Percentiles rank a stretch among this genome's conserved stretches.
These are phyloP conservation scores for Coregonus suidteri DNA, from an alignment of 2,797 vertebrate genomes.

Conservation along the genomic window DNA sequence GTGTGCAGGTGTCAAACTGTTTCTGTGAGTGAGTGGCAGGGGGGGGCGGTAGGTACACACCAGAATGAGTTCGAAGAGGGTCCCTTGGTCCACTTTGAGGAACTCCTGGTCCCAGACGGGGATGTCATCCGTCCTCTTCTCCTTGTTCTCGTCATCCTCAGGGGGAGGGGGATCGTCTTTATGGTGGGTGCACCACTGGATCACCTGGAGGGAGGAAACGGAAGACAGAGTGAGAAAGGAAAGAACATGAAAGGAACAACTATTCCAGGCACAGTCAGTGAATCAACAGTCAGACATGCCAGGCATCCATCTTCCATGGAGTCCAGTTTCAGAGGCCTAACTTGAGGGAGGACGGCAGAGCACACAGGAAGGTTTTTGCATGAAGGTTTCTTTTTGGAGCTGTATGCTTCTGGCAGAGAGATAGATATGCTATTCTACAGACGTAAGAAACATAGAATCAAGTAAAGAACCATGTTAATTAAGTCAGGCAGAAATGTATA, in stretches of 20 bases:
- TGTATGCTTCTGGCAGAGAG: too few species aligned
- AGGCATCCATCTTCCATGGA: neutral
- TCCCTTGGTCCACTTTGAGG: conserved; percentile 99
- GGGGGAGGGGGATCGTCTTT: conserved; percentile 99
- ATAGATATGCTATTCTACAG: too few species aligned
- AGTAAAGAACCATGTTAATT: too few species aligned
- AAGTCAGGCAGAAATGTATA: too few species aligned
- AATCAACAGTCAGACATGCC: neutral
- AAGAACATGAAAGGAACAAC: neutral
- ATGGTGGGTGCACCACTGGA: conserved; percentile 99
- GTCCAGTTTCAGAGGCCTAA: neutral
- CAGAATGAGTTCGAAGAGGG: conserved; percentile 97
- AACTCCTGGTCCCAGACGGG: conserved; percentile 99
- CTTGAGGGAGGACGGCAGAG: neutral
- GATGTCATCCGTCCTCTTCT: conserved; percentile 98
- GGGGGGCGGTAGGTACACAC: conserved; percentile 67
- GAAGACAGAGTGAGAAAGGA: neutral
- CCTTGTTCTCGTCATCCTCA: conserved; percentile 99
- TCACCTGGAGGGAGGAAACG: conserved; percentile 78
- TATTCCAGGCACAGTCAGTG: neutral
- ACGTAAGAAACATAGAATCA: too few species aligned
- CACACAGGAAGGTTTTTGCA: neutral
- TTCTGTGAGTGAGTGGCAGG: neutral
- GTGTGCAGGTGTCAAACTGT: neutral
- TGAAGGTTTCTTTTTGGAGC: neutral